Conservation (phyloP, 2,113 vertebrate species). For the Sebastes fasciatus region DNA sequence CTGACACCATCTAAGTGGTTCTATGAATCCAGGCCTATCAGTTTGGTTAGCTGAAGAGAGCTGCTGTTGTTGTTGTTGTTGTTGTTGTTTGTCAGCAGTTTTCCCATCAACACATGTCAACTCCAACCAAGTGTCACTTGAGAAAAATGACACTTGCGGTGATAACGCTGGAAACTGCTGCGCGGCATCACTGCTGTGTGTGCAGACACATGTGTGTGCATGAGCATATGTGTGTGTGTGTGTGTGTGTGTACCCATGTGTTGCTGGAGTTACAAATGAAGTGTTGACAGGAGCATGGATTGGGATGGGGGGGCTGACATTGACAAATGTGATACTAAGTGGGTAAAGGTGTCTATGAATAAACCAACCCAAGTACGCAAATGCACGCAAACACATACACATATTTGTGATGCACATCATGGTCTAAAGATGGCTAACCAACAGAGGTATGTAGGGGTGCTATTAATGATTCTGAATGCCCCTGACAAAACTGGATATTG, state of each 20-base stretch:
- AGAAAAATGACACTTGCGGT: conserved; percentile 13
- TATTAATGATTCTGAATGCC: conserved; percentile 1
- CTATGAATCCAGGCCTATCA: not conserved
- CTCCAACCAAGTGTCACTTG: conserved; percentile 23
- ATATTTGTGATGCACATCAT: conserved; percentile 3
- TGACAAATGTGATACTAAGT: conserved; percentile 83
- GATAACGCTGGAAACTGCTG: conserved; percentile 13
- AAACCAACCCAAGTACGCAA: conserved; percentile 67
- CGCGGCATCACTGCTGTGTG: conserved; percentile 31
- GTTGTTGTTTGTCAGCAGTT: conserved; percentile 31
- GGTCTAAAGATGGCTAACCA: conserved; percentile 2
- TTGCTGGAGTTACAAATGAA: conserved; percentile 78
- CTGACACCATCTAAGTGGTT: conserved; percentile 9
- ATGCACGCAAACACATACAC: conserved; percentile 1
- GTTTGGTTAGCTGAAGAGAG: not conserved
- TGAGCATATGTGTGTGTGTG: conserved; percentile 18
- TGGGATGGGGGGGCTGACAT: conserved; percentile 72
- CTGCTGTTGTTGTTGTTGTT: not conserved
- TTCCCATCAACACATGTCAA: conserved; percentile 19
- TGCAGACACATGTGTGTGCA: not conserved
- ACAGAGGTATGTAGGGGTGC: not conserved
- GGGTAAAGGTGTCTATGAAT: conserved; percentile 80
- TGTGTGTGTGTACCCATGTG: conserved; percentile 49
- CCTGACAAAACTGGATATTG: not conserved
- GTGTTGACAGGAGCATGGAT: conserved; percentile 82